These are phyloP conservation scores for Fukomys damarensis DNA, from an alignment of 2,113 vertebrate genomes.

Conservation along the genomic window DNA sequence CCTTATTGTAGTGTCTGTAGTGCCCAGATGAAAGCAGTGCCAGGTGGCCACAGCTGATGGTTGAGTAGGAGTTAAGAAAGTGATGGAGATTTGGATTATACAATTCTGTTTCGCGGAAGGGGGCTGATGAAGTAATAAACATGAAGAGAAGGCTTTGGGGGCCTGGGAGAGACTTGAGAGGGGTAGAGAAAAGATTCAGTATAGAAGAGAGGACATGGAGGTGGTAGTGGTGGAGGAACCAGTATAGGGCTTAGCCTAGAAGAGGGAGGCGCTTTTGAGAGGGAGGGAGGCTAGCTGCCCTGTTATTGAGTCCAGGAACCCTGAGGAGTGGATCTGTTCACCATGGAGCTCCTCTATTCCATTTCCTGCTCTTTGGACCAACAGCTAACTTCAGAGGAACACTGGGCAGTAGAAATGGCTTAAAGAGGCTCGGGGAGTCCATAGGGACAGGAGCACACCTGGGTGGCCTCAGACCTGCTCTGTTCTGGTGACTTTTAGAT, in stretches of 20 bases:
- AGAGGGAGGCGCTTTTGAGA: background rate
- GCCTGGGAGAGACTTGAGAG: background rate
- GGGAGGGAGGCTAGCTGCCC: background rate
- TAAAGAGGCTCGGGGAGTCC: background rate
- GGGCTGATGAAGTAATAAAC: background rate
- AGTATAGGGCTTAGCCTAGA: background rate
- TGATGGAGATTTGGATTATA: background rate
- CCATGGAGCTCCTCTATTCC: background rate
- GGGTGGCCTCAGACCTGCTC: background rate
- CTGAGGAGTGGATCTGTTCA: background rate
- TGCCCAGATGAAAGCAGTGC: background rate
- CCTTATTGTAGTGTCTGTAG: rapidly evolving
- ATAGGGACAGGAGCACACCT: no score
- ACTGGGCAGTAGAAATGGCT: background rate
- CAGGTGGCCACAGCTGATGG: background rate
- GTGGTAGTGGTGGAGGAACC: background rate
- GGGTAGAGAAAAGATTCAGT: background rate
- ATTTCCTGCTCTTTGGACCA: background rate
- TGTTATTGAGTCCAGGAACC: background rate
- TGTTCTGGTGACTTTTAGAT: background rate
- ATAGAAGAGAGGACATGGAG: background rate
- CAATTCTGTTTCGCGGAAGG: background rate
- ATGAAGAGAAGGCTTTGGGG: background rate
- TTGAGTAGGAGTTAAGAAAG: background rate
- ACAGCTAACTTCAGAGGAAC: background rate